Evolutionary conservation across 2,797 vertebrate species (phyloP).

Genomic region (Agapornis canus): DNA sequence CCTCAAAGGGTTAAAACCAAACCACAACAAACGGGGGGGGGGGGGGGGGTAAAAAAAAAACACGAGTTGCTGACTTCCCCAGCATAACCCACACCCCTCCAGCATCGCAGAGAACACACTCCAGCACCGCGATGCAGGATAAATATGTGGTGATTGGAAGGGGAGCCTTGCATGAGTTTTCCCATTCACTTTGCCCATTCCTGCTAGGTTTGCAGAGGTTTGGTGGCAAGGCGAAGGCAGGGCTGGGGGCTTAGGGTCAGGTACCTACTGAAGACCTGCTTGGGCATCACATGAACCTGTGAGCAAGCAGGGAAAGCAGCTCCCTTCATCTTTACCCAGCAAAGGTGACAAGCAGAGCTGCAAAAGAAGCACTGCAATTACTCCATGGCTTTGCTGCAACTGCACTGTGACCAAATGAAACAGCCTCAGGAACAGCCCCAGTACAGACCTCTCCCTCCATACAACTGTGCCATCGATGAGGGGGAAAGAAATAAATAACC

Average conservation of each 20-base stretch:
- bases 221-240: not conserved
- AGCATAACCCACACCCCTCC: not conserved
- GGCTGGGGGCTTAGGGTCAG: constrained; percentile 8
- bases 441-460: not conserved
- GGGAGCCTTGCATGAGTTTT: not conserved
- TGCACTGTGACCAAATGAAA: constrained; percentile 5
- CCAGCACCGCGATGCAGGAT: not conserved
- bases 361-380: constrained; percentile 29
- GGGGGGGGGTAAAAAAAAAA: not conserved
- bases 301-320: not conserved
- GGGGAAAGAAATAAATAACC: not conserved
- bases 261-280: not conserved
- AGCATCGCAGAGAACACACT: not conserved
- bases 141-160: not conserved
- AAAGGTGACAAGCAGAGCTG: constrained; percentile 18
- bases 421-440: not conserved
- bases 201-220: not conserved
- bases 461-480: not conserved
- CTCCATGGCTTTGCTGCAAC: constrained; percentile 48
- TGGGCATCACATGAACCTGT: not conserved
- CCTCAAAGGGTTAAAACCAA: constrained; percentile 54
- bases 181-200: not conserved
- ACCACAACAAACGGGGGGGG: constrained; percentile 37
- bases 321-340: not conserved
- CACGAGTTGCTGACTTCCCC: constrained; percentile 37